Conservation (phyloP, 2,888 invertebrate genomes). For the Tetranychus piercei region DNA sequence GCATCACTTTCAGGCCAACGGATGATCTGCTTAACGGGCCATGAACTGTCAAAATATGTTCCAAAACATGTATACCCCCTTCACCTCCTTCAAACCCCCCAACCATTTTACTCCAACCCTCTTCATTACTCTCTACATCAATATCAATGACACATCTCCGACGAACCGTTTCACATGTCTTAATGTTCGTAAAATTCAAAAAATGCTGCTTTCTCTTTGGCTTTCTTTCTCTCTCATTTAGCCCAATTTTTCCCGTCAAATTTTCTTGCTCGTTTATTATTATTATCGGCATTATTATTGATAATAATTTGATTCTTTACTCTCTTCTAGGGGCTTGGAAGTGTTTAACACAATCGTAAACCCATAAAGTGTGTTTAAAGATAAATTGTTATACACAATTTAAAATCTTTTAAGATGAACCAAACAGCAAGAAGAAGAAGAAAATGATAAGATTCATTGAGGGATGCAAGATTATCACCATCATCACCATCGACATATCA, state of each 20-base stretch:
- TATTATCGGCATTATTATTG: not conserved
- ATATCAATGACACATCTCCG: not conserved
- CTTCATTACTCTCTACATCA: not conserved
- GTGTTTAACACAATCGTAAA: not conserved
- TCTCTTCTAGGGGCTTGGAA: not conserved
- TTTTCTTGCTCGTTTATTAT: not conserved
- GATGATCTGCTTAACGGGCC: not conserved
- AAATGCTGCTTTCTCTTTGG: not conserved
- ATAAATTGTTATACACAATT: not conserved
- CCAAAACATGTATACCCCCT: not conserved
- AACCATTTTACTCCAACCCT: not conserved
- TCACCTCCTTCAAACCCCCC: not conserved
- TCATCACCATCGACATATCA: not conserved
- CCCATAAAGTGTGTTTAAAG: not conserved
- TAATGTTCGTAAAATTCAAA: not conserved
- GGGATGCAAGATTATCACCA: not conserved
- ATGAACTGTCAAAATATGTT: not conserved
- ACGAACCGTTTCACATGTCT: not conserved
- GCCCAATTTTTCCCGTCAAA: not conserved
- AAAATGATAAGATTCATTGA: not conserved
- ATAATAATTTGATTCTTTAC: not conserved
- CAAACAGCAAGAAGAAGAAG: too few relatives aligned
- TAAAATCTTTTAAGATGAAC: too few relatives aligned
- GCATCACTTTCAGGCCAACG: slow-evolving; percentile 1
- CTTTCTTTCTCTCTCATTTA: slow-evolving; percentile 6